Conservation (phyloP, 2,888 invertebrate genomes). For the Heliconius ismenius region DNA sequence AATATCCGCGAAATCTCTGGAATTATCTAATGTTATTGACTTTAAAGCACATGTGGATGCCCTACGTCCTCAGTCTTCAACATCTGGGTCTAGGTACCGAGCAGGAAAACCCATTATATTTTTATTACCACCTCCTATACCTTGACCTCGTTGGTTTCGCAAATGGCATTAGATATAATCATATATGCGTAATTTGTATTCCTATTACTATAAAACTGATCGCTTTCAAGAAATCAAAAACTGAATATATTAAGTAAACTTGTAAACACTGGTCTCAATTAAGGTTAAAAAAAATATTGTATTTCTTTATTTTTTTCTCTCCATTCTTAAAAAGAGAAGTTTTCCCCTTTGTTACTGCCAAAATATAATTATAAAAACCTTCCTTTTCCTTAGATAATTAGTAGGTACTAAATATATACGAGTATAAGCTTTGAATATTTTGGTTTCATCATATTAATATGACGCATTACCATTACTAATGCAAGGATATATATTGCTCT, state of each 20-base stretch:
- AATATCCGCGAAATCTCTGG: background rate
- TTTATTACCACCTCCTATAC: constrained; percentile 38
- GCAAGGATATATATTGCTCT: background rate
- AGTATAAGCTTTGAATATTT: background rate
- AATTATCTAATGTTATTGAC: background rate
- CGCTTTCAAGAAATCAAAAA: background rate
- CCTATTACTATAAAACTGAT: background rate
- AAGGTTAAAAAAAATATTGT: too few relatives aligned
- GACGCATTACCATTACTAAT: background rate
- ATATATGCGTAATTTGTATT: constrained; percentile 5
- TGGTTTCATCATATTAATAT: background rate
- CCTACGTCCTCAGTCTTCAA: constrained; percentile 48
- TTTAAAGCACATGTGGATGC: constrained; percentile 8
- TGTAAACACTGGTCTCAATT: too few relatives aligned
- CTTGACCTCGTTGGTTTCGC: constrained; percentile 44
- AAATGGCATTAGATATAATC: constrained; percentile 28
- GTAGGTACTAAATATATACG: too few relatives aligned
- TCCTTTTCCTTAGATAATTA: too few relatives aligned
- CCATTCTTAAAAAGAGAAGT: too few relatives aligned
- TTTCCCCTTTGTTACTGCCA: too few relatives aligned
- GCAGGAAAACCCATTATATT: constrained; percentile 58
- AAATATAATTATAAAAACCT: too few relatives aligned
- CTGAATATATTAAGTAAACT: background rate
- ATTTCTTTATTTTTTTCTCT: too few relatives aligned
- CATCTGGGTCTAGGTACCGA: constrained; percentile 69